Base-by-base conservation (phyloP, 2,797 vertebrate genomes). In the Anableps anableps region DNA sequence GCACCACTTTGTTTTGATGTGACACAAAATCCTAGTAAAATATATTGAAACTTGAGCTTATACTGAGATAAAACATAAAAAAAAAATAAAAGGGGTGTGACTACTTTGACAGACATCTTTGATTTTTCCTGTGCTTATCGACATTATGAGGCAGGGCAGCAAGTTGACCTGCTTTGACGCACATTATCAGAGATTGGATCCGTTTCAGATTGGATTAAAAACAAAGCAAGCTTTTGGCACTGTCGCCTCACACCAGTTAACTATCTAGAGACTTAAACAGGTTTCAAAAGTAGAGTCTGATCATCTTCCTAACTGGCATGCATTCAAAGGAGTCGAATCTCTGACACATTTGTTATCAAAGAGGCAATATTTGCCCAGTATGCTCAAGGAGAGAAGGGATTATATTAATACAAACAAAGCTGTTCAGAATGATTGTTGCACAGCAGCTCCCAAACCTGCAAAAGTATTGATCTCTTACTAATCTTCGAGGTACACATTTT, bases 141-240 rank as follows among this genome's bases (percentile, higher is more conserved):
- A 1, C 70, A 41, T 88, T 87, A 87, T 79, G 14, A 76, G 82
- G 76, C 9, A 90, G 88, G 89, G 88, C 86, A 81, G 75, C 17
- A 10, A 81, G 83, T 78, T 78, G 86, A 66, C 87, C 90, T 75
- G 85, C 86, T 93, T 92, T 85, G 81, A 86, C 71, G 53, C 83
- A 60, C 82, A 81, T 86, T 84, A 76, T 3, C 29, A 92, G 85
- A 36, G 50, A 89, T 87, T 60, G 90, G 89, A 71, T 16, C 82
- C 29, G 78, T 85, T 92, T 91, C 70, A 86, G 82, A 47, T 86
- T 38, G 75, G 87, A 81, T 86, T 88, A 64, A 83, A 88, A 84
- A 74, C 80, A 76, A 80, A 76, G 50, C 73, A 75, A 85, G 81
- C 72, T 88, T 84, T 87, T 91, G 86, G 87, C 87, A 92, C 70